Conservation (phyloP, 2,888 invertebrate genomes). For the Stenodema calcarata region DNA sequence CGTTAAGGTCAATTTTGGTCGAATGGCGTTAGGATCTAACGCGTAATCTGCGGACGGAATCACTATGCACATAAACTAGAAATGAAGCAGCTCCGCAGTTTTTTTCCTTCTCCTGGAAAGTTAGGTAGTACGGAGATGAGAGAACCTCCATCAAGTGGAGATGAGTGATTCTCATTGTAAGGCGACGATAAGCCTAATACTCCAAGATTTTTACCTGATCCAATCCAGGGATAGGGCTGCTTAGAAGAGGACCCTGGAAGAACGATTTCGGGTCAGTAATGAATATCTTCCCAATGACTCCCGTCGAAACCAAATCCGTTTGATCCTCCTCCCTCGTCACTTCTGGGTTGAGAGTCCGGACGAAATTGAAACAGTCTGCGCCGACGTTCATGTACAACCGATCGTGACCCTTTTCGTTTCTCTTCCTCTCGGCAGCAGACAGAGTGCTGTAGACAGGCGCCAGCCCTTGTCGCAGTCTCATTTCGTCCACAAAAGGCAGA, state of each 20-base stretch:
- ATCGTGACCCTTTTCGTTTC: conserved; percentile 89
- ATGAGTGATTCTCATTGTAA: too few relatives aligned
- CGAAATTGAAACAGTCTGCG: conserved; percentile 62
- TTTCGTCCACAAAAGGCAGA: conserved; percentile 96
- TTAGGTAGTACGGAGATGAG: too few relatives aligned
- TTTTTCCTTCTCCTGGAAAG: too few relatives aligned
- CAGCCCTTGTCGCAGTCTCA: conserved; percentile 82
- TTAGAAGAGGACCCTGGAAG: conserved; percentile 47
- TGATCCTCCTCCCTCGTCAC: conserved; percentile 36
- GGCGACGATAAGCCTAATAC: too few relatives aligned
- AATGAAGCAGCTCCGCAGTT: too few relatives aligned
- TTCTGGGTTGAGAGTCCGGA: conserved; percentile 41
- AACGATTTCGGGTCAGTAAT: conserved; percentile 36
- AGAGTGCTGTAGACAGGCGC: conserved; percentile 79
- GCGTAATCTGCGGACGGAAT: too few relatives aligned
- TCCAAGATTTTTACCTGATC: conserved; percentile 3
- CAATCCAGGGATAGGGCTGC: conserved; percentile 39
- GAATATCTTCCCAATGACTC: conserved; percentile 46
- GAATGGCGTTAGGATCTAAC: too few relatives aligned
- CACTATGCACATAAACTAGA: too few relatives aligned
- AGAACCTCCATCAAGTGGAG: too few relatives aligned
- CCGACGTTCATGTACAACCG: conserved; percentile 81
- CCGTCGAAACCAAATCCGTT: conserved; percentile 33
- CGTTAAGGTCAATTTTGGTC: too few relatives aligned
- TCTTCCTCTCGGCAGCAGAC: conserved; percentile 72